Evolutionary conservation across 2,888 invertebrate genomes (phyloP).

Genomic region (Tyria jacobaeae): DNA sequence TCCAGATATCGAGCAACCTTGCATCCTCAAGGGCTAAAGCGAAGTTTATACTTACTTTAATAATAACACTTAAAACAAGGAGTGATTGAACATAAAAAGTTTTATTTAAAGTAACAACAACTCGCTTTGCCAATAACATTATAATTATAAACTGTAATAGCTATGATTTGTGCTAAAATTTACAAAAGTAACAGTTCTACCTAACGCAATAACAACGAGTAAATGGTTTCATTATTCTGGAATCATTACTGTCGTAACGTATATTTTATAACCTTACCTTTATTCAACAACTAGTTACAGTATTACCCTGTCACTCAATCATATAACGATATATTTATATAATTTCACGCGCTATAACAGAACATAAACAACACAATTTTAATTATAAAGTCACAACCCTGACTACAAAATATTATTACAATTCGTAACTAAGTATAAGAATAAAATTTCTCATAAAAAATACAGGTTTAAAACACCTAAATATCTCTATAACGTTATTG

Average conservation of each 20-base stretch:
- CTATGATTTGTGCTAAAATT: conserved; percentile 2
- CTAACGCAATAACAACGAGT: conserved; percentile 3
- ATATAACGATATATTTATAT: conserved; percentile 25
- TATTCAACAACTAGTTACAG: conserved; percentile 35
- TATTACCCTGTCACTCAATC: conserved; percentile 57
- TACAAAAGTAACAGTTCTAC: conserved; percentile 1
- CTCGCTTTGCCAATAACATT: conserved; percentile 12
- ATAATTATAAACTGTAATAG: conserved; percentile 6
- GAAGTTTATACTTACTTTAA: no score
- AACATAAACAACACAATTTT: conserved; percentile 34
- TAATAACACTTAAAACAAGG: conserved; percentile 8
- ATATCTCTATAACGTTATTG: conserved; percentile 58
- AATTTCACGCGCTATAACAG: conserved; percentile 30
- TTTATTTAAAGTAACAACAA: conserved; percentile 33
- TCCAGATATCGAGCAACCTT: no score
- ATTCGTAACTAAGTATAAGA: conserved; percentile 22
- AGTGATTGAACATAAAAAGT: conserved; percentile 21
- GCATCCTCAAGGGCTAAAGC: no score
- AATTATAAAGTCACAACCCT: conserved; percentile 41
- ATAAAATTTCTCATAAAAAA: conserved; percentile 28
- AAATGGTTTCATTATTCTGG: conserved; percentile 5
- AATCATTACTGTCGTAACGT: conserved; percentile 23
- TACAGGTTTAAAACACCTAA: conserved; percentile 36
- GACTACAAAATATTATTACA: conserved; percentile 28
- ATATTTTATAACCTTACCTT: conserved; percentile 22